phyloP scores from a whole-genome alignment of 2,888 invertebrate genomes.

The Athetis lepigone region DNA sequence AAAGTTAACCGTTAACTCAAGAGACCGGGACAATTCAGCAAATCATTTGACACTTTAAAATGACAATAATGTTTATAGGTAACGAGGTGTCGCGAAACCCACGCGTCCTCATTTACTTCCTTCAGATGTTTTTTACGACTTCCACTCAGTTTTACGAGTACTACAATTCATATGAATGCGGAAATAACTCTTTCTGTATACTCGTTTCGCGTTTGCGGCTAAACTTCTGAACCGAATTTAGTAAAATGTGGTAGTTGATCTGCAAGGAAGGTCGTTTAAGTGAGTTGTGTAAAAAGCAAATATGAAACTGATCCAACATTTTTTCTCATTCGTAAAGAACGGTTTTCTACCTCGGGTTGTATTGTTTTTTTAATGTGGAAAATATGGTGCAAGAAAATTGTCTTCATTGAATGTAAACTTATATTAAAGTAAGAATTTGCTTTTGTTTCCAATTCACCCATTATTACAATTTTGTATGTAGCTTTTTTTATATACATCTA shows the following conservation, averaged over 20 bases:
- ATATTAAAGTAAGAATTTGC: background rate
- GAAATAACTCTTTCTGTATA: too few relatives aligned
- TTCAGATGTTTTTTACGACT: conserved; percentile 32
- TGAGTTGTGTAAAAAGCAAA: too few relatives aligned
- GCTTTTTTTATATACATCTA: too few relatives aligned
- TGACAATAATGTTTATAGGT: conserved; percentile 40
- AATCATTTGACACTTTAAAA: conserved; percentile 46
- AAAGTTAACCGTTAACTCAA: background rate
- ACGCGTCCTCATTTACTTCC: conserved; percentile 33
- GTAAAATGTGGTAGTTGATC: too few relatives aligned
- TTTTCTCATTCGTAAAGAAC: conserved; percentile 11
- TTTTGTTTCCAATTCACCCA: too few relatives aligned
- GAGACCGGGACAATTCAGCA: conserved; percentile 14
- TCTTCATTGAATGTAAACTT: background rate
- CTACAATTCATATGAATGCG: too few relatives aligned
- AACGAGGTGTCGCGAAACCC: conserved; percentile 35
- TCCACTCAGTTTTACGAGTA: conserved; percentile 28
- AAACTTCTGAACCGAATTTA: too few relatives aligned
- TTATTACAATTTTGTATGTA: too few relatives aligned
- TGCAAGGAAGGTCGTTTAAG: too few relatives aligned
- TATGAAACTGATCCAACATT: background rate
- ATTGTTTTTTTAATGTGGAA: background rate
- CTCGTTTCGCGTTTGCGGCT: too few relatives aligned
- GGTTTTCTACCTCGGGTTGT: background rate
- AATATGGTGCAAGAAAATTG: background rate